Evolutionary conservation across 1,140 invertebrate species (phyloP).

Genomic region (Aplysia californica): DNA sequence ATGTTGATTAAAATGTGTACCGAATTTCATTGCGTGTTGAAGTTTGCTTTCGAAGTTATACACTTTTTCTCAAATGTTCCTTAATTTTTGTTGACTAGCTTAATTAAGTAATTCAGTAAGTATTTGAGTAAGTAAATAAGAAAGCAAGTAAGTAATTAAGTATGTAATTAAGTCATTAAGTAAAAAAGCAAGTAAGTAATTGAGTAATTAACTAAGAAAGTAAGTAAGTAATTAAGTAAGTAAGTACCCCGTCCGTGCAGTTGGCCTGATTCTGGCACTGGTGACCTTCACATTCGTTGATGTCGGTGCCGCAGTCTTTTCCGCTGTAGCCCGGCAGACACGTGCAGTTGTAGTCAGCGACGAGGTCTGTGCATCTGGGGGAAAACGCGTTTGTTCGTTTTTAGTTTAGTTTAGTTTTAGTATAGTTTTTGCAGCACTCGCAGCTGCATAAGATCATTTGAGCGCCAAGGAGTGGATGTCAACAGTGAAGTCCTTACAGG

Average conservation of each 20-base stretch:
- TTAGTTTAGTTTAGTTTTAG: too few relatives aligned
- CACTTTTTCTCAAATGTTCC: too few relatives aligned
- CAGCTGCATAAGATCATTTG: too few relatives aligned
- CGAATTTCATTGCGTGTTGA: too few relatives aligned
- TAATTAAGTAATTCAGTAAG: too few relatives aligned
- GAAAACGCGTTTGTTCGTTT: too few relatives aligned
- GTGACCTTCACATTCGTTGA: conserved; percentile 38
- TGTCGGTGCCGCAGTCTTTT: conserved; percentile 40
- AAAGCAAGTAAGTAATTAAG: neutral
- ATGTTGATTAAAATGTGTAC: too few relatives aligned
- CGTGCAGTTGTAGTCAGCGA: conserved; percentile 37
- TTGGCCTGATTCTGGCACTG: conserved; percentile 38
- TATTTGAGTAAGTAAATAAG: neutral
- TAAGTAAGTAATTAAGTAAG: neutral
- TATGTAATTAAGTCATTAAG: neutral
- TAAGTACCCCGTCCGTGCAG: conserved; percentile 44
- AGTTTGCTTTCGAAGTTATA: too few relatives aligned
- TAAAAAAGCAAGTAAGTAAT: neutral
- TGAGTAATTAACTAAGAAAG: neutral
- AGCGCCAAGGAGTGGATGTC: too few relatives aligned
- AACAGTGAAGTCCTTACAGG: too few relatives aligned
- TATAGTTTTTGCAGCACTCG: too few relatives aligned
- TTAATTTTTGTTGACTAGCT: too few relatives aligned
- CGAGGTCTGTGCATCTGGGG: conserved; percentile 31
- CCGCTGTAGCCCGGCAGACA: conserved; percentile 40